Base-by-base conservation (phyloP, 2,888 invertebrate species). In the Sthenelais limicola region DNA sequence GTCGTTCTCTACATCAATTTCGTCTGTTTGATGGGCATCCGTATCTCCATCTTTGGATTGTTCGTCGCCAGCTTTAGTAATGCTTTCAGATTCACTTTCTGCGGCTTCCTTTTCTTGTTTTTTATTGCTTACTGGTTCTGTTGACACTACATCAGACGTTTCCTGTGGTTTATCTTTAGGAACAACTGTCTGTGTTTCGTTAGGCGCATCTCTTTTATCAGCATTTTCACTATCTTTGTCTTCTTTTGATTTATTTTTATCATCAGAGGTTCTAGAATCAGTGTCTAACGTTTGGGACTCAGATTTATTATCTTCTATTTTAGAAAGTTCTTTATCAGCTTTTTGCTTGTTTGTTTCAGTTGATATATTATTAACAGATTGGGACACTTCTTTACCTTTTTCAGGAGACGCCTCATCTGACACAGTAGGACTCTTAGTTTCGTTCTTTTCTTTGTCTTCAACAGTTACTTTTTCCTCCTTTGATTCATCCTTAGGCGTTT, bases 151-250 rank as follows among this genome's bases (percentile, higher is more conserved):
- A n/a, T n/a, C n/a, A n/a, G n/a, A n/a, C n/a, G n/a, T n/a, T n/a
- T n/a, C n/a, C n/a, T n/a, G n/a, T n/a, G n/a, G n/a, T n/a, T n/a
- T n/a, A n/a, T n/a, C n/a, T n/a, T n/a, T n/a, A n/a, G n/a, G n/a
- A n/a, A n/a, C n/a, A n/a, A n/a, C n/a, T n/a, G n/a, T n/a, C n/a
- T n/a, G n/a, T 72, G 21, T n/a, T 24, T 9, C 18, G 0, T 43
- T 9, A 43, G 21, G 15, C 21, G 26, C 28, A 18, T 9, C 12
- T 67, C 49, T 67, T 9, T 18, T 24, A 30, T 30, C 33, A 26
- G 32, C 52, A 30, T 33, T 68, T 69, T 5, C 56, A 26, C 9
- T 30, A 54, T 49, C 30, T 12, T 15, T 32, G 7, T 56, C 58
- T 7, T 47, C 9, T 21, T 21, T 18, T 30, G n/a, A 9, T 21